Evolutionary conservation across 2,888 invertebrate species (phyloP).

Genomic region (Drosophila fungiperda): DNA sequence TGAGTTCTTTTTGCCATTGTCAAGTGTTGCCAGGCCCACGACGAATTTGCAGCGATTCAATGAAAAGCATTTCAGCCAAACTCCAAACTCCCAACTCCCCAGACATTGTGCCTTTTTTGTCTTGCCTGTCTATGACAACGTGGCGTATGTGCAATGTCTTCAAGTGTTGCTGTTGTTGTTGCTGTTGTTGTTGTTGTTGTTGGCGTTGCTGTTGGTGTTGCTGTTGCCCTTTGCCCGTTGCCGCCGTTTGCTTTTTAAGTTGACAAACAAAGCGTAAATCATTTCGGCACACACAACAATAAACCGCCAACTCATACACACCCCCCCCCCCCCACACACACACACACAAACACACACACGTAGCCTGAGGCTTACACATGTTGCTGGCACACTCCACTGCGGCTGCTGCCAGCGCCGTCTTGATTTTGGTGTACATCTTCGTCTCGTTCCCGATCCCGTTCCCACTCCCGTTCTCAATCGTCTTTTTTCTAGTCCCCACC

Average conservation of each 20-base stretch:
- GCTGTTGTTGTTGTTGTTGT: slow-evolving; percentile 41
- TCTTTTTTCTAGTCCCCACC: background rate
- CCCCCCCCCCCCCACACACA: slow-evolving; percentile 9
- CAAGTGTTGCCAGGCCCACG: slow-evolving; percentile 71
- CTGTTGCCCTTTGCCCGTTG: slow-evolving; percentile 22
- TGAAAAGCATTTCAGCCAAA: slow-evolving; percentile 69
- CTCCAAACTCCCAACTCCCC: background rate
- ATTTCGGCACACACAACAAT: slow-evolving; percentile 74
- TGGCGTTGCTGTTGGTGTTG: slow-evolving; percentile 9
- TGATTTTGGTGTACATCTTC: slow-evolving; percentile 19
- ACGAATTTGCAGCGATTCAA: slow-evolving; percentile 63
- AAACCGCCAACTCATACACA: slow-evolving; percentile 55
- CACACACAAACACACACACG: slow-evolving; percentile 12
- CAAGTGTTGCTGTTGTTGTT: slow-evolving; percentile 46
- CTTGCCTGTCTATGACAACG: slow-evolving; percentile 69
- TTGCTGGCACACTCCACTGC: slow-evolving; percentile 63
- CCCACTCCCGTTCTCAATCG: too few relatives aligned
- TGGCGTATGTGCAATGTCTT: slow-evolving; percentile 69
- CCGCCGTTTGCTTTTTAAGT: slow-evolving; percentile 76
- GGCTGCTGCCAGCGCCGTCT: slow-evolving; percentile 32
- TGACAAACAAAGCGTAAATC: slow-evolving; percentile 81
- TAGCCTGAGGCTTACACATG: slow-evolving; percentile 67
- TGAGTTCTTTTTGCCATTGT: slow-evolving; percentile 52
- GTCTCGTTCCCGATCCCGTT: background rate
- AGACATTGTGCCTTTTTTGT: slow-evolving; percentile 42